Evolutionary conservation across 2,797 vertebrate species (phyloP).

Genomic region (Mormyrus proboscirostris): DNA sequence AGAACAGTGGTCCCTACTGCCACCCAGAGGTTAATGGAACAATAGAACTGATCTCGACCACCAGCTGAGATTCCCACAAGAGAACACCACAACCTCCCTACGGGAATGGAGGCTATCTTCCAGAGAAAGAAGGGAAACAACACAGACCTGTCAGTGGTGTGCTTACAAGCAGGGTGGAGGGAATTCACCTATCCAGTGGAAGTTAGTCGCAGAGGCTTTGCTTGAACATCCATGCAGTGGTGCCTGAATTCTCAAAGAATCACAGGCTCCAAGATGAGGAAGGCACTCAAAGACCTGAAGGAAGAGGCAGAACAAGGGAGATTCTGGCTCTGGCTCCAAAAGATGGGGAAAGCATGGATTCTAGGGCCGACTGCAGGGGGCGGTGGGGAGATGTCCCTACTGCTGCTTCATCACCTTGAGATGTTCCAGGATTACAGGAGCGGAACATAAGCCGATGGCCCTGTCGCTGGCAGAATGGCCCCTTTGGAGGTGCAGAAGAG

Average conservation of each 20-base stretch:
- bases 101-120: background rate
- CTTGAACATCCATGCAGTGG: background rate
- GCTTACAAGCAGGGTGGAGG: background rate
- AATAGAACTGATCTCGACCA: background rate
- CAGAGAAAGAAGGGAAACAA: background rate
- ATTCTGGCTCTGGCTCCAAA: background rate
- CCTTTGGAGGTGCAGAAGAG: background rate
- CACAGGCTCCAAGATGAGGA: background rate
- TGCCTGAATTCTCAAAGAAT: background rate
- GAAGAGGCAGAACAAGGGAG: slow-evolving; percentile 11
- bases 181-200: background rate
- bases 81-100: background rate
- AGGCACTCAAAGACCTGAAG: background rate
- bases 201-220: background rate
- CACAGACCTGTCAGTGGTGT: background rate
- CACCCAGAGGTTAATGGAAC: background rate
- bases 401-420: background rate
- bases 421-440: background rate
- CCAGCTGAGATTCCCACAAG: background rate
- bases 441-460: background rate
- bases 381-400: background rate
- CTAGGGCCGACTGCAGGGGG: background rate
- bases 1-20: background rate
- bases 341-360: background rate
- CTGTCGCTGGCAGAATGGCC: background rate